Evolutionary conservation across 2,797 vertebrate genomes (phyloP).

Genomic region (Capromys pilorides): DNA sequence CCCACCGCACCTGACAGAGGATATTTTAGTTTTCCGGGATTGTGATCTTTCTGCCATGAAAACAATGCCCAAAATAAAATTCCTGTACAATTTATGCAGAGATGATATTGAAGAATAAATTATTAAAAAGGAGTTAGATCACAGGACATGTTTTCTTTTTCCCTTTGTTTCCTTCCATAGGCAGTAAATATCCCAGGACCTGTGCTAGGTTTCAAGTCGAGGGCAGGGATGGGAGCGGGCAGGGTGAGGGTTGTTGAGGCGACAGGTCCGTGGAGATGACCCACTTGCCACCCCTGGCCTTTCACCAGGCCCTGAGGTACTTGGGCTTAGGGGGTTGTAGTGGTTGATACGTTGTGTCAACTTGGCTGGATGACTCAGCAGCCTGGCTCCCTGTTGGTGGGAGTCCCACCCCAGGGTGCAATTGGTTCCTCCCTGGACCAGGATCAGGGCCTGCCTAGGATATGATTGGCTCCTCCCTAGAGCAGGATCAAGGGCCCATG

Average conservation of each 20-base stretch:
- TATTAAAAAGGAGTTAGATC: conserved; percentile 20
- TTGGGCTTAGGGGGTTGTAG: background rate
- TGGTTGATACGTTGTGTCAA: too few species aligned
- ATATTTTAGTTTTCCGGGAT: background rate
- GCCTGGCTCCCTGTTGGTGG: too few species aligned
- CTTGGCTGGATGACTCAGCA: too few species aligned
- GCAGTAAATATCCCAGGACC: background rate
- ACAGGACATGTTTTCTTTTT: background rate
- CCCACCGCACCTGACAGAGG: background rate
- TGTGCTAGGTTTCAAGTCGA: background rate
- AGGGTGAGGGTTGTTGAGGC: background rate
- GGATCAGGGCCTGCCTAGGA: too few species aligned
- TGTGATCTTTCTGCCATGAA: background rate
- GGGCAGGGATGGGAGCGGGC: fast-evolving
- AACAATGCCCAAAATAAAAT: background rate
- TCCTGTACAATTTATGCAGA: background rate
- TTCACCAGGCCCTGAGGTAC: background rate
- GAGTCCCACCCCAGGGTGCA: too few species aligned
- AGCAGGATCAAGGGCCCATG: too few species aligned
- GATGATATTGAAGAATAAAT: background rate
- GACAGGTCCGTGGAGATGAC: background rate
- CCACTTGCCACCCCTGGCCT: background rate
- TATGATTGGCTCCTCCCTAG: too few species aligned
- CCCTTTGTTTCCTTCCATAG: background rate
- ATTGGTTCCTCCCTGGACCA: too few species aligned